phyloP scores from a whole-genome alignment of 2,113 vertebrate genomes.

The Psephotus haematonotus region DNA sequence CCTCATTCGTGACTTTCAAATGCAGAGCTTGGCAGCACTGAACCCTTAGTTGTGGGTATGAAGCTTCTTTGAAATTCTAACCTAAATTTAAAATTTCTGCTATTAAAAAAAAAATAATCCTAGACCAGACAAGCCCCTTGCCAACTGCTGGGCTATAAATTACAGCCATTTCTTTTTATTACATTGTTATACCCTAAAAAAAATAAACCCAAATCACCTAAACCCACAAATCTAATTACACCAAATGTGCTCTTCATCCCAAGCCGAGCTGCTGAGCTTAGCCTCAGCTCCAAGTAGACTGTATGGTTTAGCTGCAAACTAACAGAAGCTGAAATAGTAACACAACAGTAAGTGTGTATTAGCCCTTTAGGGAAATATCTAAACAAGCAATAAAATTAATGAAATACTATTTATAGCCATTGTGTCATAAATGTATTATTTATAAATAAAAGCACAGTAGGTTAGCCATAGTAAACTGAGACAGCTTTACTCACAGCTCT shows the following conservation, averaged over 20 bases:
- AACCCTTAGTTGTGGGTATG: background rate
- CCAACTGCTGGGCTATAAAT: constrained; percentile 42
- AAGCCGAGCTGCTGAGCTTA: background rate
- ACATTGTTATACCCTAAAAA: background rate
- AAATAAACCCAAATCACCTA: constrained; percentile 44
- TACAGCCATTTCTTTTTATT: constrained; percentile 53
- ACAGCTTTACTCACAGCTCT: background rate
- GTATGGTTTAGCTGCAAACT: background rate
- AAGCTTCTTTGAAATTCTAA: constrained; percentile 43
- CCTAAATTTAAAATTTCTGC: constrained; percentile 37
- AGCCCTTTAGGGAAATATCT: constrained; percentile 16
- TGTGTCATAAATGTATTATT: background rate
- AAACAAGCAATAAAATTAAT: constrained; percentile 48
- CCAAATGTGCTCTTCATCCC: background rate
- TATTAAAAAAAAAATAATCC: background rate
- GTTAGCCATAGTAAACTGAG: background rate
- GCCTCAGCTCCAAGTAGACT: background rate
- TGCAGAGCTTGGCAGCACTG: background rate
- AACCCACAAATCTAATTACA: constrained; percentile 62
- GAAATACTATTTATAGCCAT: constrained; percentile 9
- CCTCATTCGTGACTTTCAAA: background rate
- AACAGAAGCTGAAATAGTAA: constrained; percentile 25
- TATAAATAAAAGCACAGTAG: constrained; percentile 11
- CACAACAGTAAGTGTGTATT: background rate
- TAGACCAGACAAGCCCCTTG: constrained; percentile 3